These are phyloP conservation scores for Andrena trimmerana DNA, from an alignment of 2,888 invertebrate species.

Conservation along the genomic window DNA sequence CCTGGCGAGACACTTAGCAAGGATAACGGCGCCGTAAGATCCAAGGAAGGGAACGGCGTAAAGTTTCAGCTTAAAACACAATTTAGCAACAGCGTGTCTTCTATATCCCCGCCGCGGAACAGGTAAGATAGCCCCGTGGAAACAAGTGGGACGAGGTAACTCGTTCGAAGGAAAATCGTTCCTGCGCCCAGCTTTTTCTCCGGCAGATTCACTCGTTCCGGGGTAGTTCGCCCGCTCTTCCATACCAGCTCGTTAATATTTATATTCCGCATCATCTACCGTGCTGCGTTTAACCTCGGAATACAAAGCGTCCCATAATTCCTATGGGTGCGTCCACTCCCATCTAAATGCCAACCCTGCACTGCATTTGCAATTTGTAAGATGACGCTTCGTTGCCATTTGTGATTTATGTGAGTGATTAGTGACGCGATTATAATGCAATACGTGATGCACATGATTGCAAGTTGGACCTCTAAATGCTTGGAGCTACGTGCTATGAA, in stretches of 20 bases:
- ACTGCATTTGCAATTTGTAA: neutral
- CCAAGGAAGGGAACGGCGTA: slow-evolving; percentile 53
- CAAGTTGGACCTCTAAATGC: no score
- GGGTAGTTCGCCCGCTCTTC: slow-evolving; percentile 24
- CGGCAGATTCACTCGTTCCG: slow-evolving; percentile 35
- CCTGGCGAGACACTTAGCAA: slow-evolving; percentile 64
- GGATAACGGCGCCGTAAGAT: slow-evolving; percentile 65
- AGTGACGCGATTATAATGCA: neutral
- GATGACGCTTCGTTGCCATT: neutral
- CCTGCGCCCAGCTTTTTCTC: slow-evolving; percentile 55
- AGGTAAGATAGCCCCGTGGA: slow-evolving; percentile 59
- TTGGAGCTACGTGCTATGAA: no score
- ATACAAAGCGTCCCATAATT: neutral
- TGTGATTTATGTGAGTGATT: neutral
- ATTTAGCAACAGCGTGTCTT: slow-evolving; percentile 70
- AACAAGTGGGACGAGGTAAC: slow-evolving; percentile 61
- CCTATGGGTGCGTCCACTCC: neutral
- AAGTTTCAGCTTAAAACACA: slow-evolving; percentile 73
- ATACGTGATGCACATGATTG: no score
- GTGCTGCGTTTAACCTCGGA: slow-evolving; percentile 35
- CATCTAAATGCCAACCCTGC: neutral
- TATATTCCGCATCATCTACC: slow-evolving; percentile 49
- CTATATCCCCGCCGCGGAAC: slow-evolving; percentile 67
- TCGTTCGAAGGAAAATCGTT: slow-evolving; percentile 68
- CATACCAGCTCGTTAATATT: slow-evolving; percentile 48